A percentile compares a stretch with the other conserved stretches of the same genome.
These are phyloP conservation scores for Hydropotes inermis DNA, from an alignment of 2,113 vertebrate species.

Conservation along the genomic window DNA sequence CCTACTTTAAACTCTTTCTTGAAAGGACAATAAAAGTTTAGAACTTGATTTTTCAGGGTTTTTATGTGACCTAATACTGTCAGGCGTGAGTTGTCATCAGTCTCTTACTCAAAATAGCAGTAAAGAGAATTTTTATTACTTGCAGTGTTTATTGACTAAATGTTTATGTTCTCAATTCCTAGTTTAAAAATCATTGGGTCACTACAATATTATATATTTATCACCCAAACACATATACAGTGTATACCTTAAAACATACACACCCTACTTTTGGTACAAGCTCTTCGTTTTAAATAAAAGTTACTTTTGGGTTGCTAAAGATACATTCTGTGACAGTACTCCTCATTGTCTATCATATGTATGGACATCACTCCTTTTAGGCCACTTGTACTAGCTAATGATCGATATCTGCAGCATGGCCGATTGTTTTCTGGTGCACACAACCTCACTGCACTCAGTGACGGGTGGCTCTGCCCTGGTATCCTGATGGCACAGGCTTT, in stretches of 20 bases:
- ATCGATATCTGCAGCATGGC: accelerated
- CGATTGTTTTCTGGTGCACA: accelerated
- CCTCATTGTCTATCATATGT: accelerated
- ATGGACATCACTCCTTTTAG: background rate
- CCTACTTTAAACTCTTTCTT: background rate
- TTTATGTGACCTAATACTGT: background rate
- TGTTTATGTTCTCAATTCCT: background rate
- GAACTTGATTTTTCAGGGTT: background rate
- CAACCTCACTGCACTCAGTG: accelerated
- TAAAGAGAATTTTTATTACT: background rate
- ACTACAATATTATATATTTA: background rate
- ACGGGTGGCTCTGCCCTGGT: background rate
- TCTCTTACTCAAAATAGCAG: background rate
- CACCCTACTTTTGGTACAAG: background rate
- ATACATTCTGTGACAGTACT: accelerated
- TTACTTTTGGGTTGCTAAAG: background rate
- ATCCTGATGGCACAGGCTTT: accelerated
- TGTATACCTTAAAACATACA: background rate
- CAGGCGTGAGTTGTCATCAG: background rate
- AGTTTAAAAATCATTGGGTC: background rate
- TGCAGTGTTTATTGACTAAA: background rate
- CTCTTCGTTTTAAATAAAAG: background rate
- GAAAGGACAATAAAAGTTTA: background rate
- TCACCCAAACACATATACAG: background rate
- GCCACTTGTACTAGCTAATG: accelerated